These are phyloP conservation scores for Campoletis raptor DNA, from an alignment of 2,888 invertebrate genomes.

Conservation along the genomic window DNA sequence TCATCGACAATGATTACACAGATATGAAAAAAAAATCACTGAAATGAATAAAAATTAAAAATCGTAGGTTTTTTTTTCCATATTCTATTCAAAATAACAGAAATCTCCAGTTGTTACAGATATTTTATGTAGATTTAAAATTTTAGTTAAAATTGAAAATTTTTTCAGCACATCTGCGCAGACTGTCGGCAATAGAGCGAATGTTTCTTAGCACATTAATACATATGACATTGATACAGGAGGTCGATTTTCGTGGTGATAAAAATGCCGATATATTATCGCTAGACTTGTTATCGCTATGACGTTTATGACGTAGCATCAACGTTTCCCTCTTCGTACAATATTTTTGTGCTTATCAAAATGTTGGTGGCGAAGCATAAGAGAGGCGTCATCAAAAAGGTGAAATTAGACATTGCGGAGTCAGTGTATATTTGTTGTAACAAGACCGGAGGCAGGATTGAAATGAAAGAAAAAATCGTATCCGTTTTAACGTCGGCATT, in stretches of 20 bases:
- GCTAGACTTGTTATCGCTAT: constrained; percentile 52
- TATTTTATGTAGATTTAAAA: not conserved
- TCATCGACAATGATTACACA: not conserved
- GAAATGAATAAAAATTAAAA: not conserved
- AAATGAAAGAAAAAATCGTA: not conserved
- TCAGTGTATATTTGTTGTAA: not conserved
- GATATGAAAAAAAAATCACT: not conserved
- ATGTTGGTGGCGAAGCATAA: constrained; percentile 1
- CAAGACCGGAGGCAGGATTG: constrained; percentile 37
- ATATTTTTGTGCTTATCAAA: constrained; percentile 16
- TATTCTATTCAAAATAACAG: too few species aligned
- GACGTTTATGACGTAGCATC: constrained; percentile 62
- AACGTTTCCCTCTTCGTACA: not conserved
- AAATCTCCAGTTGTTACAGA: too few species aligned
- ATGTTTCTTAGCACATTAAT: constrained; percentile 17
- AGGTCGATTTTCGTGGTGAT: constrained; percentile 47
- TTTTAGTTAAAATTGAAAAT: not conserved
- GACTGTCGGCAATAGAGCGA: not conserved
- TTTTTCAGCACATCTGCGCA: not conserved
- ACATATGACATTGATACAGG: constrained; percentile 55
- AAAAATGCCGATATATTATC: constrained; percentile 45
- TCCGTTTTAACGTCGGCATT: constrained; percentile 16
- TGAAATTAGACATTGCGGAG: constrained; percentile 19
- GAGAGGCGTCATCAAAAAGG: constrained; percentile 9
- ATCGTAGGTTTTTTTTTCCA: not conserved